Evolutionary conservation across 2,113 vertebrate genomes (phyloP).

Genomic region (Zapornia atra): DNA sequence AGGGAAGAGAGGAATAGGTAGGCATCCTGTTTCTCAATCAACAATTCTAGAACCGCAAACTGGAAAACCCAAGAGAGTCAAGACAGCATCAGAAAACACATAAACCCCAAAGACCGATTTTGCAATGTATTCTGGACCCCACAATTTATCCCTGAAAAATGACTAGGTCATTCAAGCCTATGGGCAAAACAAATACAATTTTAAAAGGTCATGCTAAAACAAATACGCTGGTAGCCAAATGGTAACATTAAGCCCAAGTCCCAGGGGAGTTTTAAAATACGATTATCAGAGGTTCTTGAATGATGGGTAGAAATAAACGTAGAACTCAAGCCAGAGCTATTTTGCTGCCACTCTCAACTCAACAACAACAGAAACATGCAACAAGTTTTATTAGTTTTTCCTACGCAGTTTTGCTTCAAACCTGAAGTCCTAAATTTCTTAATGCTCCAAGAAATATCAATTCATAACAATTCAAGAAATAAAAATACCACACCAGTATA

Average conservation of each 20-base stretch:
- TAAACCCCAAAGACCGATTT: not conserved
- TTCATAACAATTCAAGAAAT: not conserved
- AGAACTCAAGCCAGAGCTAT: not conserved
- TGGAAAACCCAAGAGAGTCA: not conserved
- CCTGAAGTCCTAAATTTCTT: not conserved
- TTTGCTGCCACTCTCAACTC: not conserved
- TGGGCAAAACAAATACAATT: not conserved
- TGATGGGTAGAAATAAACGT: not conserved
- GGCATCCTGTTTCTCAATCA: not conserved
- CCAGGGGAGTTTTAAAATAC: not conserved
- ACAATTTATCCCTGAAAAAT: not conserved
- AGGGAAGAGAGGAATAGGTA: not conserved
- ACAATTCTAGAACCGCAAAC: not conserved
- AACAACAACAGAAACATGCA: not conserved
- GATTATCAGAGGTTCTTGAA: not conserved
- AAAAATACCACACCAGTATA: not conserved
- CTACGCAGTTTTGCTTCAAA: not conserved
- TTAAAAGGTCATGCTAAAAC: not conserved
- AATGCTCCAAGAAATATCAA: not conserved
- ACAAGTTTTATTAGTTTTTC: not conserved
- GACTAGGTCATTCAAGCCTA: not conserved
- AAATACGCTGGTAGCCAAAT: not conserved
- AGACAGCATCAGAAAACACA: not conserved
- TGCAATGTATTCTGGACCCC: not conserved
- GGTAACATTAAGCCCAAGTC: not conserved